phyloP scores from a whole-genome alignment of 2,888 invertebrate genomes.

The Villa cingulata region DNA sequence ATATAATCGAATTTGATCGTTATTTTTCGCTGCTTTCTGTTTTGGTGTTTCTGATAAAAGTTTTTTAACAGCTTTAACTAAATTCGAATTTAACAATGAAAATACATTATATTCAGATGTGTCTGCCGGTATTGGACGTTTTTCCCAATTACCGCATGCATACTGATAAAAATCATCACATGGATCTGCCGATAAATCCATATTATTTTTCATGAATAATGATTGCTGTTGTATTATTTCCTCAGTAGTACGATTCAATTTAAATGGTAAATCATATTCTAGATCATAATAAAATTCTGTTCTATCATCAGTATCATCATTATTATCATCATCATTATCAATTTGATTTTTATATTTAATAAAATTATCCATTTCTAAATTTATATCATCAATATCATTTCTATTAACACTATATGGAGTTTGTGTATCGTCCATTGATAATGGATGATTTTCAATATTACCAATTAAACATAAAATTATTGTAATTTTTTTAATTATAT shows the following conservation, averaged over 20 bases:
- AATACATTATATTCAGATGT: conserved; percentile 7
- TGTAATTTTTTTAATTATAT: not conserved
- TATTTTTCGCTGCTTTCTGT: not conserved
- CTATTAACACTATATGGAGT: not conserved
- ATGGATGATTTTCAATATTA: not conserved
- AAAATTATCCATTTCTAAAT: not conserved
- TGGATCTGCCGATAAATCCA: conserved; percentile 12
- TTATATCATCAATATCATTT: not conserved
- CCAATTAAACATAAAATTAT: not conserved
- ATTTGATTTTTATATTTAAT: not conserved
- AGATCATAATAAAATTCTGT: not conserved
- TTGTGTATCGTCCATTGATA: not conserved
- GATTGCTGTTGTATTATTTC: conserved; percentile 1
- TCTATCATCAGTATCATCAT: too few species aligned
- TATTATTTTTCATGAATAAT: not conserved
- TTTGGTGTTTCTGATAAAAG: not conserved
- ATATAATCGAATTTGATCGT: not conserved
- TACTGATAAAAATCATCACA: conserved; percentile 16
- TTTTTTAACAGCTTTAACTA: not conserved
- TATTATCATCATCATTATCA: too few species aligned
- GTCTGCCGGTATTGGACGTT: conserved; percentile 14
- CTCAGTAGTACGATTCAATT: not conserved
- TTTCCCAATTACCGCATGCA: conserved; percentile 15
- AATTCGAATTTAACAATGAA: not conserved
- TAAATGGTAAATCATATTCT: not conserved